phyloP scores from a whole-genome alignment of 2,113 vertebrate genomes.

The Cyprinodon brontotheroides region DNA sequence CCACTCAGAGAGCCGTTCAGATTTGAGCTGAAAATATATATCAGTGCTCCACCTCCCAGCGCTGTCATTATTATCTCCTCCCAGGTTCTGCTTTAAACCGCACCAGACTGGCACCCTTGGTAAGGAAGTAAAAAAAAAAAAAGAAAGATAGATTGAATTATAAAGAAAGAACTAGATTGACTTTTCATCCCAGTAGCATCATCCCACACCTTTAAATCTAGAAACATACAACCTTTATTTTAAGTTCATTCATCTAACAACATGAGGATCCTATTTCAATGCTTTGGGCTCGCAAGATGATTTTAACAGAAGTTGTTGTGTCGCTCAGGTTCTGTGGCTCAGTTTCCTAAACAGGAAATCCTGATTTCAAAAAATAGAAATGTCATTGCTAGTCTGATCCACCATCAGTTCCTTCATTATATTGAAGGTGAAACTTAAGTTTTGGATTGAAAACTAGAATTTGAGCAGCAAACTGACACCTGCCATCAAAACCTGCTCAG shows the following conservation, averaged over 20 bases:
- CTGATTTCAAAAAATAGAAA: too few relatives aligned
- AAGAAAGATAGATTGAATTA: too few relatives aligned
- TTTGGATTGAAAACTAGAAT: not conserved
- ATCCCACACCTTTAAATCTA: not conserved
- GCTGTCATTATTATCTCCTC: not conserved
- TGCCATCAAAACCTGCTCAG: not conserved
- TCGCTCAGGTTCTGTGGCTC: too few relatives aligned
- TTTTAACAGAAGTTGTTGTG: too few relatives aligned
- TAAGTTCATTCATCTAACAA: too few relatives aligned
- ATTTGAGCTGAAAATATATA: not conserved
- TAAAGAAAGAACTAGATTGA: not conserved
- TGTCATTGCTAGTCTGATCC: not conserved
- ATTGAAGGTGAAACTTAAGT: not conserved
- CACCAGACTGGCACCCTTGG: not conserved
- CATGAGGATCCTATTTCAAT: too few relatives aligned
- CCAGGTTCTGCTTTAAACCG: not conserved
- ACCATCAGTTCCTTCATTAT: not conserved
- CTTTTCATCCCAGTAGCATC: not conserved
- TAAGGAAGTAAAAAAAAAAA: not conserved
- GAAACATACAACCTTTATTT: not conserved
- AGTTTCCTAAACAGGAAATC: too few relatives aligned
- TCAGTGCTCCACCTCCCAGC: not conserved
- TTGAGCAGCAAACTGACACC: not conserved
- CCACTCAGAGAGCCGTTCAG: not conserved
- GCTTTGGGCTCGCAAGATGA: too few relatives aligned